A percentile compares a stretch with the other conserved stretches of the same genome.
Conservation (phyloP, 2,888 invertebrate genomes). For the Cephalotes varians region DNA sequence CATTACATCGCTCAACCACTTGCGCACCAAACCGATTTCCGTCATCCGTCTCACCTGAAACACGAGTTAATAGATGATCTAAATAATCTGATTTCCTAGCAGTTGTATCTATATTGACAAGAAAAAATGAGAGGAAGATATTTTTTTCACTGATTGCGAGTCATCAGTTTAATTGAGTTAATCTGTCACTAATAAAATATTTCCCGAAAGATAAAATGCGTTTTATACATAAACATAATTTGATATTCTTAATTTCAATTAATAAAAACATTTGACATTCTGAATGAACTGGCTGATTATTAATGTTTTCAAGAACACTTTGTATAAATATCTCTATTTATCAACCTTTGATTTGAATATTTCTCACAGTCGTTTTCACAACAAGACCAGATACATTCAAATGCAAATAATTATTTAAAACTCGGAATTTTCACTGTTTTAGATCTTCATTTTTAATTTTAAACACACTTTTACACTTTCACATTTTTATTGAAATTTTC, state of each 20-base stretch:
- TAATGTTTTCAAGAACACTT: too few relatives aligned
- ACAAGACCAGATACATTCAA: too few relatives aligned
- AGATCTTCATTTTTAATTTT: too few relatives aligned
- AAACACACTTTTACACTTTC: too few relatives aligned
- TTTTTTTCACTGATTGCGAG: not conserved
- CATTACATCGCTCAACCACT: constrained; percentile 93
- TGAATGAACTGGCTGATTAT: too few relatives aligned
- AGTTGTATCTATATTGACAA: not conserved
- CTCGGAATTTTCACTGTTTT: too few relatives aligned
- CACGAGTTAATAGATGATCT: not conserved
- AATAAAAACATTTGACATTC: too few relatives aligned
- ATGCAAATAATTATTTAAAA: too few relatives aligned
- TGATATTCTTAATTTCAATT: not conserved
- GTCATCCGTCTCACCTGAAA: constrained; percentile 88
- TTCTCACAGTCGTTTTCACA: too few relatives aligned
- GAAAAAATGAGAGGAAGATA: not conserved
- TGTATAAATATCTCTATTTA: too few relatives aligned
- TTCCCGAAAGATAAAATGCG: not conserved
- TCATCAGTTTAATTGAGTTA: not conserved
- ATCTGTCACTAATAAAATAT: not conserved
- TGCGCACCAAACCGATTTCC: constrained; percentile 92
- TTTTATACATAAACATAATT: not conserved
- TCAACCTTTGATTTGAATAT: too few relatives aligned
- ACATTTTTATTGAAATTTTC: too few relatives aligned
- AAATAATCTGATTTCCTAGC: not conserved